These are phyloP conservation scores for Eulemur macaco DNA, from an alignment of 2,113 vertebrate genomes.

Conservation along the genomic window DNA sequence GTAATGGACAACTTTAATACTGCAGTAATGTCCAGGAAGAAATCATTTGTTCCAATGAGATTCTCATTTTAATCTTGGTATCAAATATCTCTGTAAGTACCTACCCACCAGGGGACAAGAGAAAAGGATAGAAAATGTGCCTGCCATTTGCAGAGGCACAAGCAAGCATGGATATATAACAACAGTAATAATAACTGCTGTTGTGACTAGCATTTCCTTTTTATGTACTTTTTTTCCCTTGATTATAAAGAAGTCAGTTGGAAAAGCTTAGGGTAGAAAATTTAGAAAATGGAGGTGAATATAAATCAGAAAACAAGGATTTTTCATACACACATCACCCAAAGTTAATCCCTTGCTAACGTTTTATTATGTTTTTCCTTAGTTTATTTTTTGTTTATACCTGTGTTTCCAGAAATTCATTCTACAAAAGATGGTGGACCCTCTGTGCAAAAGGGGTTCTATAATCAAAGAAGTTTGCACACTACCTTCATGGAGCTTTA, in stretches of 20 bases:
- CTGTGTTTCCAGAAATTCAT: not conserved
- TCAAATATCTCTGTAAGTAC: conserved; percentile 61
- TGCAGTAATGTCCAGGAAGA: conserved; percentile 66
- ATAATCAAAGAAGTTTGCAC: not conserved
- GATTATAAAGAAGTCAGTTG: not conserved
- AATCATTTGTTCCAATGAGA: conserved; percentile 67
- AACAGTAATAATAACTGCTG: conserved; percentile 35
- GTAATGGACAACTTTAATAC: conserved; percentile 77
- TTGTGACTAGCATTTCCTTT: conserved; percentile 37
- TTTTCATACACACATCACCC: not conserved
- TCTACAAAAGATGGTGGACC: not conserved
- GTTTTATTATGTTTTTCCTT: not conserved
- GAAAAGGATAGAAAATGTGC: conserved; percentile 37
- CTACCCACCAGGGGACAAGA: conserved; percentile 60
- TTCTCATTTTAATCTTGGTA: conserved; percentile 71
- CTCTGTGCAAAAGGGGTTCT: not conserved
- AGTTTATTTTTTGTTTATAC: not conserved
- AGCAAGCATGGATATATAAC: not conserved
- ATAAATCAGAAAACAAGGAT: conserved; percentile 9
- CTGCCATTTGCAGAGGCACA: conserved; percentile 30
- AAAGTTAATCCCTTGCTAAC: not conserved
- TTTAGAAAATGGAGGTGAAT: conserved; percentile 36
- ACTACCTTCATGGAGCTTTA: not conserved
- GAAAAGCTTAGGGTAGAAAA: not conserved
- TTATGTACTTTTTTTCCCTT: not conserved